Percentiles rank a stretch among this genome's conserved stretches.
Evolutionary conservation across 2,797 vertebrate genomes (phyloP).

Genomic region (Nannoperca australis): DNA sequence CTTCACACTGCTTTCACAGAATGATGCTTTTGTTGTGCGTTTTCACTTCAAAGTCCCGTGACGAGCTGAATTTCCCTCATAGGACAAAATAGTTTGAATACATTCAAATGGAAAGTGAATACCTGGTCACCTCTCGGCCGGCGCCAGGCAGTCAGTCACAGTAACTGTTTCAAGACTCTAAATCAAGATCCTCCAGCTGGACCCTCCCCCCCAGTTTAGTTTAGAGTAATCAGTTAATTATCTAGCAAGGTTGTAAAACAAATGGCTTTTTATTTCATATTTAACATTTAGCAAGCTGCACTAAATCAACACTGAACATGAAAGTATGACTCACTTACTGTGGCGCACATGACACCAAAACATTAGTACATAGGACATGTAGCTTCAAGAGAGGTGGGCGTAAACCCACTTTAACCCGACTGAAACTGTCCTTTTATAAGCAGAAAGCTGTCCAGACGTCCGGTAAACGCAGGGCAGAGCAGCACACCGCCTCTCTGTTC

Average conservation of each 20-base stretch:
- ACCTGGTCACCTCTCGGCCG: neutral
- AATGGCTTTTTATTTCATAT: neutral
- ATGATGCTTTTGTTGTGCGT: neutral
- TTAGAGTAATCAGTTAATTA: neutral
- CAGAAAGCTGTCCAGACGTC: neutral
- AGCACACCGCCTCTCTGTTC: conserved; percentile 33
- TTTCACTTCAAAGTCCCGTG: neutral
- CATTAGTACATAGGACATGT: neutral
- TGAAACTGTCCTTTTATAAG: neutral
- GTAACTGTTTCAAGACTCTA: neutral
- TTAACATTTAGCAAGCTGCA: neutral
- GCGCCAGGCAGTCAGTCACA: neutral
- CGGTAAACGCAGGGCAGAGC: conserved; percentile 9
- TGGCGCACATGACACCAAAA: neutral
- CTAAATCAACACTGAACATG: neutral
- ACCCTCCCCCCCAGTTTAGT: no score
- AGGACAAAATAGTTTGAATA: conserved; percentile 25
- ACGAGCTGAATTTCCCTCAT: neutral
- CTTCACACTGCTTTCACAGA: neutral
- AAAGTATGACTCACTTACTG: neutral
- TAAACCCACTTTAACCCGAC: neutral
- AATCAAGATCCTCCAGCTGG: neutral
- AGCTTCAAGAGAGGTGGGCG: neutral
- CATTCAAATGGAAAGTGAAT: conserved; percentile 39
- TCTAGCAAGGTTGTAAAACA: neutral